Percentiles rank a stretch among this genome's conserved stretches.
These are phyloP conservation scores for Lasioglossum leucozonium DNA, from an alignment of 2,888 invertebrate species.

Conservation along the genomic window DNA sequence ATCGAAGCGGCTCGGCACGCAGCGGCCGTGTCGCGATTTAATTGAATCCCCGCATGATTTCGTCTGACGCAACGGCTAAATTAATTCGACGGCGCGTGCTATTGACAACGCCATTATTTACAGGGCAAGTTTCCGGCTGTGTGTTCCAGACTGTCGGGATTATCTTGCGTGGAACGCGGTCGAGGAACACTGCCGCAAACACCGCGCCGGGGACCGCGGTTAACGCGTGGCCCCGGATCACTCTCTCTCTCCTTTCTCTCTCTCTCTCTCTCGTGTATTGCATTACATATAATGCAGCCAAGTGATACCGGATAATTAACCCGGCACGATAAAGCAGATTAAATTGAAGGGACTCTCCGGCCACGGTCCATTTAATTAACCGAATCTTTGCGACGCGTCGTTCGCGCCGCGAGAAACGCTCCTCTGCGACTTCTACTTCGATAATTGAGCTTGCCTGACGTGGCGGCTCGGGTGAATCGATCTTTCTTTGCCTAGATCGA, in stretches of 20 bases:
- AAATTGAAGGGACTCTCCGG: background rate
- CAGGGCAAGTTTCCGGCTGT: constrained; percentile 30
- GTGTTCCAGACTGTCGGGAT: constrained; percentile 37
- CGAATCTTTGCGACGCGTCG: constrained; percentile 10
- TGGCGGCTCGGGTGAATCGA: background rate
- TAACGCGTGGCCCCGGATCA: constrained; percentile 20
- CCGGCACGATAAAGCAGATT: constrained; percentile 41
- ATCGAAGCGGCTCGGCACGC: background rate
- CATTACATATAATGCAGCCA: constrained; percentile 39
- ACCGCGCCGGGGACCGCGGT: constrained; percentile 38
- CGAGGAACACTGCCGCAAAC: constrained; percentile 49
- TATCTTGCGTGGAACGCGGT: constrained; percentile 50
- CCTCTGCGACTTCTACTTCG: background rate
- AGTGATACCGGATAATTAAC: constrained; percentile 40
- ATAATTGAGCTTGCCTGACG: background rate
- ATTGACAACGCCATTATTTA: constrained; percentile 59
- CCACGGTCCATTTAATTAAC: constrained; percentile 37
- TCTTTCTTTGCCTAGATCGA: background rate
- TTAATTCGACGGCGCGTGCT: constrained; percentile 46
- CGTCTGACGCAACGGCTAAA: constrained; percentile 28
- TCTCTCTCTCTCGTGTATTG: constrained; percentile 24
- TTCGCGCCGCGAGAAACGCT: background rate
- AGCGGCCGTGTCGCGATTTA: constrained; percentile 19
- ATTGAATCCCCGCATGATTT: constrained; percentile 42
- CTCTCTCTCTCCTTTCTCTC: background rate